Base-by-base conservation (phyloP, 2,797 vertebrate species). In the Acrossocheilus fasciatus region DNA sequence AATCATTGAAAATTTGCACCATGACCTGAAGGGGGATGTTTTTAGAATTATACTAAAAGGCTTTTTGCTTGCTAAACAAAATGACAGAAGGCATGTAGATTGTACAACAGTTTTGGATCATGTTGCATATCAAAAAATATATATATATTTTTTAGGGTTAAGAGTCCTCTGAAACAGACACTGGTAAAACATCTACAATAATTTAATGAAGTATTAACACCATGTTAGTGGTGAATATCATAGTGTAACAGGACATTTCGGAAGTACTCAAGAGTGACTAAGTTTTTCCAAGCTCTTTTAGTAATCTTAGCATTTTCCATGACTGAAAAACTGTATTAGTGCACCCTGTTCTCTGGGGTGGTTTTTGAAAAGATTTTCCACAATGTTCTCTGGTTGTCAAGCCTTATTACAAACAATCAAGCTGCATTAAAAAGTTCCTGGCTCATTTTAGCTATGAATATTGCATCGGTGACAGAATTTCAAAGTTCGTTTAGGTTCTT, bases 351-450 rank as follows among this genome's bases (percentile, higher is more conserved):
- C 50, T 69, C n/a, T 43, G 39, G 18, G 39, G 18, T 36, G 52
- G 12, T 36, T 77, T 77, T 34, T 77, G 52, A 45, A 59, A 59
- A 52, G 50, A 20, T 74, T 57, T 36, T 62, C 18, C 10, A 39
- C 64, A 74, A 62, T 45, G 70, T 23, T 75, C 41, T 59, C 9
- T 54, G 52, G 54, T 64, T 83, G 73, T 75, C 41, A 75, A 83
- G 39, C 41, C 54, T 39, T 30, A 15, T 75, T 83, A 47, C 41
- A 62, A 45, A 52, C 36, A 30, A 74, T 64, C 57, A 47, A 23
- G 45, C 43, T 75, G 69, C 69, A 74, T 83, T 34, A 34, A 43
- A 43, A 83, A 5, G 6, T 81, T 54, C 20, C 47, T 70, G 23
- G 14, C 20, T 80, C 45, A 15, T 54, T 69, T 8, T 54, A 54